Base-by-base conservation (phyloP, 2,113 vertebrate genomes). In the Leptobrachium leishanense region DNA sequence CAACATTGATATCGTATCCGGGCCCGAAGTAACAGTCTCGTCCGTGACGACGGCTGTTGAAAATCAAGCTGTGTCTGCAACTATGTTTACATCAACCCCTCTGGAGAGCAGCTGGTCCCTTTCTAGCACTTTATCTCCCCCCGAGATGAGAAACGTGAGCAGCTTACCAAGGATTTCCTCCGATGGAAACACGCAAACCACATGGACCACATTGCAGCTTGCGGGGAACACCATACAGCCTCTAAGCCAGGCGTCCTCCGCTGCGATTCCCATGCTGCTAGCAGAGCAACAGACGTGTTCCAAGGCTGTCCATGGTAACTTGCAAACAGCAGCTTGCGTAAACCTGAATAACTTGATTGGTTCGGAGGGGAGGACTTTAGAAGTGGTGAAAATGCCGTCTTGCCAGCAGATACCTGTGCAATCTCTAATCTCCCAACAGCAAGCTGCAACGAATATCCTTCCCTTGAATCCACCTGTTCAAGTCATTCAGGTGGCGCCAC, bases 131-230 rank as follows among this genome's bases (percentile, higher is more conserved):
- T 85, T 89, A 83, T 85, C 84, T 81, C 82, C 86, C 84, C 88
- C 90, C 63, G 91, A 92, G 75, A 83, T 92, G 79, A 94, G 91
- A 85, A 91, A 86, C 70, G 83, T 91, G 39, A 89, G 83, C 81
- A 91, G 89, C 86, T 89, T 92, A 85, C 89, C 88, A 43, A 85
- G 93, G 54, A 93, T 94, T 72, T 89, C 92, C 76, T 92, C 90
- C 5, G 87, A 90, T 85, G 94, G 93, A 75, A 97, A 95, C 88
- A 99, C 98, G 1, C 97, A 98, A 88, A 99, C 98, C 9, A 99
- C 97, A 0, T 99, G 98, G 98, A 98, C 97, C 12, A 99, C 98
- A 9, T 85, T 99, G 85, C 97, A 99, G 76, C 90, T 99, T 82
- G 92, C 96, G 0, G 96, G 96, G 70, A 98, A 96, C 85, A 98